phyloP scores from a whole-genome alignment of 1,140 invertebrate genomes.

The Venturia canescens region DNA sequence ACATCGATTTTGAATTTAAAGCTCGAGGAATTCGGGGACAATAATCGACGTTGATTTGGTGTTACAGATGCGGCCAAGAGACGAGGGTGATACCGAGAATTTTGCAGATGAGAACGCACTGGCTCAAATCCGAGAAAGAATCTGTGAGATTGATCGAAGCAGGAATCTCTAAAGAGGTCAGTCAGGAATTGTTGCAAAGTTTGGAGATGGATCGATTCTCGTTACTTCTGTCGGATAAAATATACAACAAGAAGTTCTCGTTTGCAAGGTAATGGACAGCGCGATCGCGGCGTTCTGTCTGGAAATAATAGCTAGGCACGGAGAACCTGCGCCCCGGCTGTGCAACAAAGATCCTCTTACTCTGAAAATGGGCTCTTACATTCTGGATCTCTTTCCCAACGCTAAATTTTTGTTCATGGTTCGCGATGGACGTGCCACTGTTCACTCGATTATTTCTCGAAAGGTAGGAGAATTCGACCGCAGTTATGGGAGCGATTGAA shows the following conservation, averaged over 20 bases:
- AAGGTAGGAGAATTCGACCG: constrained; percentile 83
- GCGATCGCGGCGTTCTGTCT: constrained; percentile 98
- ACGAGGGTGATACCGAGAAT: constrained; percentile 97
- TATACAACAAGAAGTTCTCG: constrained; percentile 2
- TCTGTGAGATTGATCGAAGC: constrained; percentile 93
- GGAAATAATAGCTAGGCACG: constrained; percentile 97
- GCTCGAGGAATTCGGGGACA: no score
- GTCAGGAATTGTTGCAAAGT: constrained; percentile 49
- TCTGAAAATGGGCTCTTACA: constrained; percentile 94
- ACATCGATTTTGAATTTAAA: no score
- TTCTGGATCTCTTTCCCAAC: constrained; percentile 87
- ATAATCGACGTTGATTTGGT: not conserved
- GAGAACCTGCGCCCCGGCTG: constrained; percentile 92
- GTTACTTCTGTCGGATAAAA: not conserved
- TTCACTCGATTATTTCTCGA: constrained; percentile 98
- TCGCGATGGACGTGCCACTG: constrained; percentile 96
- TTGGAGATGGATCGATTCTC: not conserved
- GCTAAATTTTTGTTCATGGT: constrained; percentile 99
- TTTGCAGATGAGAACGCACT: constrained; percentile 93
- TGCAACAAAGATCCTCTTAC: constrained; percentile 99
- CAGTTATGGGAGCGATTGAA: no score
- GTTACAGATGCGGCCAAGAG: constrained; percentile 94
- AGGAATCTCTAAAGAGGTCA: constrained; percentile 92
- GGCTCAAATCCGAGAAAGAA: constrained; percentile 95
- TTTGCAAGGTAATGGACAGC: constrained; percentile 88